A percentile compares a stretch with the other conserved stretches of the same genome.
These are phyloP conservation scores for Malurus cyaneus DNA, from an alignment of 2,113 vertebrate genomes.

Conservation along the genomic window DNA sequence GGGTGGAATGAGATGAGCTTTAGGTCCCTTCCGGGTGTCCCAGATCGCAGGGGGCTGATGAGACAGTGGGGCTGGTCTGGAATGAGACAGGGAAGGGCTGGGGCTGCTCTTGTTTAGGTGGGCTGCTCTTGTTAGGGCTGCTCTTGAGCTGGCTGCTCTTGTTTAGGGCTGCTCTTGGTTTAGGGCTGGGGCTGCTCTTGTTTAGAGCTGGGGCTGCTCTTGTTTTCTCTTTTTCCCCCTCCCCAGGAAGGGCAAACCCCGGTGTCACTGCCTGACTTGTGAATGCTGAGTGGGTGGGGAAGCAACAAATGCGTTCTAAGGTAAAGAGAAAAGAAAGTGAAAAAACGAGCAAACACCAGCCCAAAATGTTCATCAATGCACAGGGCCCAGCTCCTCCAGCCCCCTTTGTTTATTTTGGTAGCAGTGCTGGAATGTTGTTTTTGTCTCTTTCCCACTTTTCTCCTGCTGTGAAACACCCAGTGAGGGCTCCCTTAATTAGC, in stretches of 20 bases:
- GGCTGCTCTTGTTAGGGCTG: too few relatives aligned
- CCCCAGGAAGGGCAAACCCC: background rate
- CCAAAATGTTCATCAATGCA: background rate
- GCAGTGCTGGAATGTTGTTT: background rate
- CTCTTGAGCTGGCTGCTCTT: too few relatives aligned
- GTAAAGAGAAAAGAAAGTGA: background rate
- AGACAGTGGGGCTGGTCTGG: too few relatives aligned
- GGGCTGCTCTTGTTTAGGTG: too few relatives aligned
- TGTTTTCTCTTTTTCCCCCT: background rate
- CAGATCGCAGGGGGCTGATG: rapidly evolving
- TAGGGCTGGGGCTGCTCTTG: too few relatives aligned
- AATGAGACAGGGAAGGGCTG: background rate
- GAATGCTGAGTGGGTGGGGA: background rate
- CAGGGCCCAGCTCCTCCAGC: background rate
- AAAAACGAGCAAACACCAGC: background rate
- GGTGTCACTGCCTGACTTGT: too few relatives aligned
- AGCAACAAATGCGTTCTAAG: background rate
- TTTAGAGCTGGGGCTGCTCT: rapidly evolving
- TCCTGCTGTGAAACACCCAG: background rate
- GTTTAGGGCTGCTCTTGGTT: too few relatives aligned
- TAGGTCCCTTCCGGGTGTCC: background rate
- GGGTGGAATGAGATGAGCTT: background rate
- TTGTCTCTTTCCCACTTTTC: background rate
- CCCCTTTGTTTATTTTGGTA: background rate
- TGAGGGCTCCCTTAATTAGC: background rate